These are phyloP conservation scores for Rhinopomastus cyanomelas DNA, from an alignment of 2,113 vertebrate species.

Conservation along the genomic window DNA sequence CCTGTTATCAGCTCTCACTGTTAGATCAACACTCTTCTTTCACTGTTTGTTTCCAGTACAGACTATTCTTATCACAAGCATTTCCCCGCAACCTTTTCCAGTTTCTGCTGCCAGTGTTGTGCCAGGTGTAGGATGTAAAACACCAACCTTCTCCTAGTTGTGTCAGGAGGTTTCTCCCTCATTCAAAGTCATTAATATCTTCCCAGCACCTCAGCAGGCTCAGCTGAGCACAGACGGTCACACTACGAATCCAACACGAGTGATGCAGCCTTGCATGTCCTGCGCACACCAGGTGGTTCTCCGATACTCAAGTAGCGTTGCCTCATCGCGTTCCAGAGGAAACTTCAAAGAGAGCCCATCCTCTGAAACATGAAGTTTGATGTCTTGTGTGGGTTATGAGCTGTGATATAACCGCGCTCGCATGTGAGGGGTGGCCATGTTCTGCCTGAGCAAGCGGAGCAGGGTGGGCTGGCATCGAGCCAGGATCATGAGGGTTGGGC, in stretches of 20 bases:
- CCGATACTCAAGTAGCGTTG: background rate
- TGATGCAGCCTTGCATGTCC: background rate
- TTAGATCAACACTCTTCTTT: background rate
- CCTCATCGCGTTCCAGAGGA: background rate
- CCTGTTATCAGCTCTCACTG: background rate
- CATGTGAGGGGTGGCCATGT: background rate
- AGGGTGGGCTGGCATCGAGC: background rate
- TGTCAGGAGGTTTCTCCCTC: background rate
- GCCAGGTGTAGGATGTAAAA: background rate
- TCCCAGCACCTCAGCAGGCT: background rate
- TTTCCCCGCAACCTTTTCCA: background rate
- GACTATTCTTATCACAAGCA: background rate
- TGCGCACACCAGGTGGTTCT: background rate
- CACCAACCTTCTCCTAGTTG: background rate
- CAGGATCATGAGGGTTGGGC: background rate
- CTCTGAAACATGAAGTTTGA: rapidly evolving
- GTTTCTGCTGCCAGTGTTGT: background rate
- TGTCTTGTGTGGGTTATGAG: background rate
- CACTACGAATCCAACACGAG: background rate
- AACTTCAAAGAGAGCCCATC: background rate
- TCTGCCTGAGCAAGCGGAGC: background rate
- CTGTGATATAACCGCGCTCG: background rate
- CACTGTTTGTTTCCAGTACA: background rate
- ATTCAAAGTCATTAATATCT: background rate
- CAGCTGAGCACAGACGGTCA: background rate